Evolutionary conservation across 2,797 vertebrate species (phyloP).

Genomic region (Catharus ustulatus): DNA sequence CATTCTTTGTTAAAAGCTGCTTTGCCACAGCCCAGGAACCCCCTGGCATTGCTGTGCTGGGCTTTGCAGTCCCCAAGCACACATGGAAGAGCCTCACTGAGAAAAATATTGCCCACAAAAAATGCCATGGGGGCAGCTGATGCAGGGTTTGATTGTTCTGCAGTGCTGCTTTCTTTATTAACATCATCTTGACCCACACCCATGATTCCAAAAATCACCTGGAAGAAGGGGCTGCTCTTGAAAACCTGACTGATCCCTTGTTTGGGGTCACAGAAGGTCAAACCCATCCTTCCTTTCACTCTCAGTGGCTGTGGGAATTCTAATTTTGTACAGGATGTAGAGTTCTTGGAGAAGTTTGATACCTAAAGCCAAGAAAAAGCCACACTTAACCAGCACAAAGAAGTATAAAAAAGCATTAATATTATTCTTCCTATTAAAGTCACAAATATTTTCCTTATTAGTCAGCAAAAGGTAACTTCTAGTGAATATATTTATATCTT

Average conservation of each 20-base stretch:
- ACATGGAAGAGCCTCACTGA: background rate
- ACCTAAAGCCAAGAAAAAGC: background rate
- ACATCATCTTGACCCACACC: background rate
- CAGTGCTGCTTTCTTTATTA: background rate
- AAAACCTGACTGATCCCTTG: background rate
- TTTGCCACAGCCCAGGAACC: background rate
- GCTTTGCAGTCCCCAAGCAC: background rate
- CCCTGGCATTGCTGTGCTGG: background rate
- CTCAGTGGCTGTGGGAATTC: background rate
- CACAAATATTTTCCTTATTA: background rate
- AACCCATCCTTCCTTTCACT: background rate
- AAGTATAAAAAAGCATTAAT: background rate
- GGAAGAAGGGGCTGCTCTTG: background rate
- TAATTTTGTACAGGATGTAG: background rate
- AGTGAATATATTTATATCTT: background rate
- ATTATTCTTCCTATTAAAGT: background rate
- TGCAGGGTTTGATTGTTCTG: background rate
- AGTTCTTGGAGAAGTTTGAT: background rate
- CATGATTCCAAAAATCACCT: background rate
- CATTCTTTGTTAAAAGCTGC: background rate
- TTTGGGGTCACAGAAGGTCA: background rate
- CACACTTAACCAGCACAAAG: background rate
- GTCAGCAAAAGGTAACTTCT: background rate
- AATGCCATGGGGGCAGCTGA: background rate
- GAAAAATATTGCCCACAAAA: background rate